Percentiles rank a stretch among this genome's conserved stretches.
Evolutionary conservation across 2,888 invertebrate genomes (phyloP).

Genomic region (Melanchra persicariae): DNA sequence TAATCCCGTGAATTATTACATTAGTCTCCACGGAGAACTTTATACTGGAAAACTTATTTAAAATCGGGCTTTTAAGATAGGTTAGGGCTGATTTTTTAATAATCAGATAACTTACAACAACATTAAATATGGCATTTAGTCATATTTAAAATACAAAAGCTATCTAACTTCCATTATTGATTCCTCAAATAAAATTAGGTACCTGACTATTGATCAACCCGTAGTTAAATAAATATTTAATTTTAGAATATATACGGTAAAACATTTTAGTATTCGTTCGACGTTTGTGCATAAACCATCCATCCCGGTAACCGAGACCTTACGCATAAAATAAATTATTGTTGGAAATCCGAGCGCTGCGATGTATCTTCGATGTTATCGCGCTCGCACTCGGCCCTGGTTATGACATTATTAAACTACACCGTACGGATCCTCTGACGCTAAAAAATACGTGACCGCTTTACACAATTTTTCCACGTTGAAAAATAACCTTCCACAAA

Average conservation of each 20-base stretch:
- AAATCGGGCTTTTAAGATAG: neutral
- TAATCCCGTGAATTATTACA: slow-evolving; percentile 55
- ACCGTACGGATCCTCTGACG: slow-evolving; percentile 78
- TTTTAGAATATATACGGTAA: slow-evolving; percentile 65
- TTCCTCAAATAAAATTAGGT: too few species aligned
- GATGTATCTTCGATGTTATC: slow-evolving; percentile 85
- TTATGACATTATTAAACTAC: slow-evolving; percentile 89
- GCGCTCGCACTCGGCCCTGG: slow-evolving; percentile 76
- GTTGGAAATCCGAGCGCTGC: slow-evolving; percentile 79
- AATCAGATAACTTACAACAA: too few species aligned
- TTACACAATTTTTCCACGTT: slow-evolving; percentile 84
- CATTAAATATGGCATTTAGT: too few species aligned
- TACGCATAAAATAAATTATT: slow-evolving; percentile 86
- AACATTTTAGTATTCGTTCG: slow-evolving; percentile 76
- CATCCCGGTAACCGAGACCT: slow-evolving; percentile 77
- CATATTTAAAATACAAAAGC: too few species aligned
- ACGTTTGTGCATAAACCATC: slow-evolving; percentile 80
- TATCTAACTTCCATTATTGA: too few species aligned
- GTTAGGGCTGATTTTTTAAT: too few species aligned
- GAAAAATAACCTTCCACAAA: slow-evolving; percentile 88
- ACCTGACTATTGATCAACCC: too few species aligned
- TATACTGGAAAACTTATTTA: slow-evolving; percentile 14
- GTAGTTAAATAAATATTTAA: slow-evolving; percentile 22
- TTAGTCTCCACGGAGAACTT: slow-evolving; percentile 23
- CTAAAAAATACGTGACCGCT: slow-evolving; percentile 89